These are phyloP conservation scores for Condylura cristata DNA, from an alignment of 2,113 vertebrate species.

Conservation along the genomic window DNA sequence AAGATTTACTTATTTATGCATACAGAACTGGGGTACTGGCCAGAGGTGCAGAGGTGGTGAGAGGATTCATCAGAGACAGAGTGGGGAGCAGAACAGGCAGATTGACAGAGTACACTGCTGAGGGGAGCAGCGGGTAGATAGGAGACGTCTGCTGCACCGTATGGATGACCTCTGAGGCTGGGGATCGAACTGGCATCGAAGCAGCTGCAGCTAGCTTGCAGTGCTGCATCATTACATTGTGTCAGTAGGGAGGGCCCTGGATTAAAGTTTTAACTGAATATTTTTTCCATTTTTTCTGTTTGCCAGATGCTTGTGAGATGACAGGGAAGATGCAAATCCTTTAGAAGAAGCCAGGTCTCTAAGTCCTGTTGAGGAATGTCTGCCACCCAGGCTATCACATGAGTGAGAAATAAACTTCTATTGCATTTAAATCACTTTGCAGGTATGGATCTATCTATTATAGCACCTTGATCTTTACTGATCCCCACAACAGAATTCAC, in stretches of 20 bases:
- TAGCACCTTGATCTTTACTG: background rate
- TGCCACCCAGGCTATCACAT: background rate
- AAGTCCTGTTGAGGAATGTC: background rate
- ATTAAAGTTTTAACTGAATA: background rate
- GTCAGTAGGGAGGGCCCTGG: background rate
- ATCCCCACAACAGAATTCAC: background rate
- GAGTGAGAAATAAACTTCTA: background rate
- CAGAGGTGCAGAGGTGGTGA: too few relatives aligned
- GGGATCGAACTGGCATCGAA: too few relatives aligned
- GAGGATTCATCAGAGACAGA: too few relatives aligned
- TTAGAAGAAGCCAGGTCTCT: background rate
- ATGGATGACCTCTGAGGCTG: too few relatives aligned
- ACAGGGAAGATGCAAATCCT: rapidly evolving
- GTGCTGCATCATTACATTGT: too few relatives aligned
- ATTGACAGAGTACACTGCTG: too few relatives aligned
- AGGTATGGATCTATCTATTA: background rate
- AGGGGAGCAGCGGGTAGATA: too few relatives aligned
- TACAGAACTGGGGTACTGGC: too few relatives aligned
- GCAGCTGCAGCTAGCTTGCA: too few relatives aligned
- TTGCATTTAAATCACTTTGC: background rate
- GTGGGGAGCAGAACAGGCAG: too few relatives aligned
- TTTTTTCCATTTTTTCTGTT: background rate
- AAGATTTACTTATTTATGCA: too few relatives aligned
- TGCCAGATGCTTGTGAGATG: background rate
- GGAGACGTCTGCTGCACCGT: too few relatives aligned